These are phyloP conservation scores for Neoarius graeffei DNA, from an alignment of 2,113 vertebrate genomes.

Conservation along the genomic window DNA sequence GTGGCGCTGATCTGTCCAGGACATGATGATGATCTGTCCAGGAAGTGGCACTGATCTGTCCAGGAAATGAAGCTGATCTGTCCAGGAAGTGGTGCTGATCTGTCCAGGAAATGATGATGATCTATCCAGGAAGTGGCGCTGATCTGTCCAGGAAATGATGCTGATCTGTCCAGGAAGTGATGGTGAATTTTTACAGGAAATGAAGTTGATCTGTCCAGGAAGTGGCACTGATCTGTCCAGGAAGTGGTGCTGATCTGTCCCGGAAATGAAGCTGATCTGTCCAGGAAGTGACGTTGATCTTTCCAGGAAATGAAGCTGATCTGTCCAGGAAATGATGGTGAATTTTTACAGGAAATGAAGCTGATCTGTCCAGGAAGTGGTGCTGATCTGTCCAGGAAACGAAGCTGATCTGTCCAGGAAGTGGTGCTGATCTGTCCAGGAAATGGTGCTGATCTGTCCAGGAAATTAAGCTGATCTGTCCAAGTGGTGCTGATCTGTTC, in stretches of 20 bases:
- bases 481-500: not conserved
- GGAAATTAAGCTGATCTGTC: not conserved
- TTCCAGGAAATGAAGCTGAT: not conserved
- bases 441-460: not conserved
- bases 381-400: not conserved
- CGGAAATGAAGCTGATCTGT: not conserved
- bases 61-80: not conserved
- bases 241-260: not conserved
- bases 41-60: not conserved
- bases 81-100: not conserved
- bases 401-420: not conserved
- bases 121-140: not conserved
- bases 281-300: not conserved
- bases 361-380: not conserved
- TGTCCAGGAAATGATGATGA: not conserved
- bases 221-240: not conserved
- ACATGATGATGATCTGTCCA: too few species aligned
- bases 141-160: not conserved
- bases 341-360: not conserved
- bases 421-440: not conserved
- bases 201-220: not conserved
- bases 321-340: not conserved
- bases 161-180: not conserved
- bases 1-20: not conserved
- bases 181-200: not conserved